Percentiles rank a stretch among this genome's conserved stretches.
phyloP scores from a whole-genome alignment of 2,797 vertebrate species.

The Picus viridis region DNA sequence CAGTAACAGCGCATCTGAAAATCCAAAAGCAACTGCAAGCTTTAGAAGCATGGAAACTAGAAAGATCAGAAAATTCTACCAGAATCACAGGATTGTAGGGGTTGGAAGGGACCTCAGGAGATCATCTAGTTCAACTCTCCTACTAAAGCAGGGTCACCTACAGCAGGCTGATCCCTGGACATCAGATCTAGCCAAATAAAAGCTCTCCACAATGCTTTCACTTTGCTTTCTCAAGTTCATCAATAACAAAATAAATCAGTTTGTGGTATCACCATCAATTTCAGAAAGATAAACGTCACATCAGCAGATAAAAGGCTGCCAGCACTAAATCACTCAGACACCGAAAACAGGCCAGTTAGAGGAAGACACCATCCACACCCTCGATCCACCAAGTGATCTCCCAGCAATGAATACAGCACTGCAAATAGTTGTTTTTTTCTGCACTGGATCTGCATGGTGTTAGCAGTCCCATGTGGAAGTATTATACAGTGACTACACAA shows the following conservation, averaged over 20 bases:
- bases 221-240: conserved; percentile 14
- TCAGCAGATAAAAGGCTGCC: not conserved
- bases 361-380: not conserved
- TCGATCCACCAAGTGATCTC: conserved; percentile 14
- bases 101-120: no score
- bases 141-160: no score
- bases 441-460: not conserved
- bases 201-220: not conserved
- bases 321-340: conserved; percentile 14
- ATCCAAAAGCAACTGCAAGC: not conserved
- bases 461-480: conserved; percentile 27
- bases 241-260: conserved; percentile 26
- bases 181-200: not conserved
- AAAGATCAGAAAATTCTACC: not conserved
- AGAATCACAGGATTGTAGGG: not conserved
- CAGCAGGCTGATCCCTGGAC: not conserved
- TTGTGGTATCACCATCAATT: conserved; percentile 9
- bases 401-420: accelerated
- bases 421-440: not conserved
- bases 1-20: not conserved
- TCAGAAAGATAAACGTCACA: conserved; percentile 18
- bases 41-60: not conserved
- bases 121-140: no score
- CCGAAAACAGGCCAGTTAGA: conserved; percentile 7
- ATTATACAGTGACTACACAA: not conserved